Evolutionary conservation across 2,888 invertebrate genomes (phyloP).

Genomic region (Eumerus sabulonum): DNA sequence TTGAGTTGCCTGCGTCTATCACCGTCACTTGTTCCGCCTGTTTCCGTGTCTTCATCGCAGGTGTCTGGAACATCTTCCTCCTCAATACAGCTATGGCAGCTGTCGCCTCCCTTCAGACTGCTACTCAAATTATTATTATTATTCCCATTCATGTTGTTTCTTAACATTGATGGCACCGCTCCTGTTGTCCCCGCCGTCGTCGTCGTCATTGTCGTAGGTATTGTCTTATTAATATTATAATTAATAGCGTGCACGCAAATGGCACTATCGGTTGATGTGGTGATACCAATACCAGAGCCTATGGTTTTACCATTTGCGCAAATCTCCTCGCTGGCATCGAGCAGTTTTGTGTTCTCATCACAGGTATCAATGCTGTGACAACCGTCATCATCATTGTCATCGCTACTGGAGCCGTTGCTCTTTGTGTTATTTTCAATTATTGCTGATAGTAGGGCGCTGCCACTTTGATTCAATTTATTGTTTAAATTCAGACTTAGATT

Average conservation of each 20-base stretch:
- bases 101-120: constrained; percentile 59
- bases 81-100: constrained; percentile 62
- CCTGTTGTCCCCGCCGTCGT: too few species aligned
- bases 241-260: constrained; percentile 71
- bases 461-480: constrained; percentile 62
- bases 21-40: constrained; percentile 74
- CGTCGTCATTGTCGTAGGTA: too few species aligned
- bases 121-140: constrained; percentile 53
- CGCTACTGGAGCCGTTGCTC: constrained; percentile 48
- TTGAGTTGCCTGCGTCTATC: constrained; percentile 72
- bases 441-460: constrained; percentile 58
- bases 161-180: too few species aligned
- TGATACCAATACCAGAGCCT: constrained; percentile 12
- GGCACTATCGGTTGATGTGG: constrained; percentile 35
- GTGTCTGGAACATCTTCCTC: constrained; percentile 68
- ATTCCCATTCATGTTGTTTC: constrained; percentile 31
- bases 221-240: constrained; percentile 69
- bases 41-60: constrained; percentile 66
- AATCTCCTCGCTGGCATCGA: constrained; percentile 70
- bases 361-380: constrained; percentile 69
- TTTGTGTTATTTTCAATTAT: constrained; percentile 68
- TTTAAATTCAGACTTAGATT: constrained; percentile 57
- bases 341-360: constrained; percentile 75
- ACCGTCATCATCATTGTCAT: constrained; percentile 70
- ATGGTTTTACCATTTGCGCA: constrained; percentile 41